These are phyloP conservation scores for Cotesia vestalis DNA, from an alignment of 1,140 invertebrate genomes.

Conservation along the genomic window DNA sequence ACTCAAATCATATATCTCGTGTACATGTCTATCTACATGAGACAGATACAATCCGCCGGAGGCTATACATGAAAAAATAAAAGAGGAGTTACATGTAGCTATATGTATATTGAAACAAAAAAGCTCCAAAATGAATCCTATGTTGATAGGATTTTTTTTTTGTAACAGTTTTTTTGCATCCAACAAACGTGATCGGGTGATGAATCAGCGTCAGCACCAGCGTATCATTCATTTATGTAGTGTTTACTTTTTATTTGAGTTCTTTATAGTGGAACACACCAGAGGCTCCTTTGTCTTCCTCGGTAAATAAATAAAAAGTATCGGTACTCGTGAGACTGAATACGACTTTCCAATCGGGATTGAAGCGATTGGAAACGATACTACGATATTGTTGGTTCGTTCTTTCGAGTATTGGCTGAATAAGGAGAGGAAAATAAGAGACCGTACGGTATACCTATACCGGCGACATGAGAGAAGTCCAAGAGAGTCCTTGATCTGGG, in stretches of 20 bases:
- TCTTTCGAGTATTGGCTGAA: constrained; percentile 8
- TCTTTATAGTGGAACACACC: background rate
- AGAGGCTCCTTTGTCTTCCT: background rate
- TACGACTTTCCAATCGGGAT: constrained; percentile 4
- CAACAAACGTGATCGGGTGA: too few relatives aligned
- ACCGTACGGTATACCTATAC: too few relatives aligned
- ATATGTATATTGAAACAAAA: too few relatives aligned
- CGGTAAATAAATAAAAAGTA: background rate
- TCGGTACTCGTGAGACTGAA: constrained; percentile 10
- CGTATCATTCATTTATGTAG: too few relatives aligned
- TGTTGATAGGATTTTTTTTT: too few relatives aligned
- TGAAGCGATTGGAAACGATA: constrained; percentile 7
- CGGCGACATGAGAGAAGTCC: background rate
- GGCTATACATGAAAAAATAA: too few relatives aligned
- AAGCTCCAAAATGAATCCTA: too few relatives aligned
- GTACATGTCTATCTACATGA: background rate
- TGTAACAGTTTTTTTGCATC: too few relatives aligned
- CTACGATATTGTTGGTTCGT: background rate
- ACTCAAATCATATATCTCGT: background rate
- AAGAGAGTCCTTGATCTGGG: constrained; percentile 27
- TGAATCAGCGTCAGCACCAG: too few relatives aligned
- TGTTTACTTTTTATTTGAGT: background rate
- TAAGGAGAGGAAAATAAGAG: too few relatives aligned
- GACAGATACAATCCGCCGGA: too few relatives aligned
- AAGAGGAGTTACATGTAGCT: too few relatives aligned